These are phyloP conservation scores for Armadillidium nasatum DNA, from an alignment of 1,140 invertebrate species.

Conservation along the genomic window DNA sequence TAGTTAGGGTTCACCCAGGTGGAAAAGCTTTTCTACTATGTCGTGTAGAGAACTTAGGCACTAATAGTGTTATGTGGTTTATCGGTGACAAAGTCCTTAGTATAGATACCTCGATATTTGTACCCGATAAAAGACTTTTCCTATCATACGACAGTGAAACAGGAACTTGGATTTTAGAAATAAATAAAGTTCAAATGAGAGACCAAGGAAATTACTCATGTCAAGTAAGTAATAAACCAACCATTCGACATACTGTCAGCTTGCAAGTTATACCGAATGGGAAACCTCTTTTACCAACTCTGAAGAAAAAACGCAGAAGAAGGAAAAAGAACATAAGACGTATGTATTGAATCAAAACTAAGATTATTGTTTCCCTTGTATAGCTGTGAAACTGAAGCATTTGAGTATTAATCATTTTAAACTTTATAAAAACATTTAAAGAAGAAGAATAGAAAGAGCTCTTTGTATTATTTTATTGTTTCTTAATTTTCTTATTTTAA, in stretches of 20 bases:
- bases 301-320: not conserved
- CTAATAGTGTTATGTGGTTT: slow-evolving; percentile 18
- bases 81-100: not conserved
- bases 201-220: slow-evolving; percentile 19
- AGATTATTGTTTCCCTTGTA: too few species aligned
- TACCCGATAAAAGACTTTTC: slow-evolving; percentile 12
- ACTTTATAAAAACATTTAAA: too few species aligned
- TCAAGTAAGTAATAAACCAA: slow-evolving; percentile 16
- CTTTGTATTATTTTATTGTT: too few species aligned
- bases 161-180: slow-evolving; percentile 22
- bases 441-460: too few species aligned
- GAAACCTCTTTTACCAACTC: not conserved
- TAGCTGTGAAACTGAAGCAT: too few species aligned
- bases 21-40: slow-evolving; percentile 21
- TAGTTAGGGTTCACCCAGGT: slow-evolving; percentile 4
- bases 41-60: slow-evolving; percentile 26
- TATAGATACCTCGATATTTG: slow-evolving; percentile 15
- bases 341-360: not conserved
- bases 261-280: slow-evolving; percentile 19
- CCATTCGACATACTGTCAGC: slow-evolving; percentile 4
- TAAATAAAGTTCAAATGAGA: not conserved
- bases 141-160: slow-evolving; percentile 11
- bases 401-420: too few species aligned
- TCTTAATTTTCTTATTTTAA: too few species aligned
- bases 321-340: not conserved